Evolutionary conservation across 2,113 vertebrate species (phyloP).

Genomic region (Rostratula benghalensis): DNA sequence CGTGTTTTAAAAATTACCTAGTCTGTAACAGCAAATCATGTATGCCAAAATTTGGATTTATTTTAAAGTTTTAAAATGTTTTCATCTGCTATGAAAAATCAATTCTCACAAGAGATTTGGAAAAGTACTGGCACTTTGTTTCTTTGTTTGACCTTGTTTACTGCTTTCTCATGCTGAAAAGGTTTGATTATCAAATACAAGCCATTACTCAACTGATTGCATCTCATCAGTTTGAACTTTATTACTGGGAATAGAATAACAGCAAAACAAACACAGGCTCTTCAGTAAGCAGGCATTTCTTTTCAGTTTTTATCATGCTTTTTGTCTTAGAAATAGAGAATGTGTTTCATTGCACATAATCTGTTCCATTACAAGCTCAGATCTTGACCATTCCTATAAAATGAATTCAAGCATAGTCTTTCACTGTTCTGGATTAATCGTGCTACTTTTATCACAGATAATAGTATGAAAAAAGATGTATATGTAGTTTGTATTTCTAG

Average conservation of each 20-base stretch:
- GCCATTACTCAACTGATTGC: neutral
- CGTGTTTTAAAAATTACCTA: neutral
- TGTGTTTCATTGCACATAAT: neutral
- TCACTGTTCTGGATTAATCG: neutral
- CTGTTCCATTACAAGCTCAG: neutral
- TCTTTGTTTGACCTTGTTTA: neutral
- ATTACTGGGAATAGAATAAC: neutral
- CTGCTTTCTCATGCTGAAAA: neutral
- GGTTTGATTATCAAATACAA: neutral
- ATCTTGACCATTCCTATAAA: neutral
- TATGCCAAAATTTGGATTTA: neutral
- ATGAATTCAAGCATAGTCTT: neutral
- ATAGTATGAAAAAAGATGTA: neutral
- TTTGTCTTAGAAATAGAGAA: neutral
- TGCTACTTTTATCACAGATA: neutral
- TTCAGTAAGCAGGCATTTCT: neutral
- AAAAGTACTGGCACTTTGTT: neutral
- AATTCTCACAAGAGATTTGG: neutral
- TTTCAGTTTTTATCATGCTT: neutral
- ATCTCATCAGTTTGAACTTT: neutral
- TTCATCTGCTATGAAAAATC: neutral
- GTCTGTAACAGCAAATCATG: neutral
- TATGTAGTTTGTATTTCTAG: slow-evolving; percentile 20
- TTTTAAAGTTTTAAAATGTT: neutral
- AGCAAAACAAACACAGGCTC: neutral